phyloP scores from a whole-genome alignment of 2,888 invertebrate genomes.

The Petrolisthes cinctipes region DNA sequence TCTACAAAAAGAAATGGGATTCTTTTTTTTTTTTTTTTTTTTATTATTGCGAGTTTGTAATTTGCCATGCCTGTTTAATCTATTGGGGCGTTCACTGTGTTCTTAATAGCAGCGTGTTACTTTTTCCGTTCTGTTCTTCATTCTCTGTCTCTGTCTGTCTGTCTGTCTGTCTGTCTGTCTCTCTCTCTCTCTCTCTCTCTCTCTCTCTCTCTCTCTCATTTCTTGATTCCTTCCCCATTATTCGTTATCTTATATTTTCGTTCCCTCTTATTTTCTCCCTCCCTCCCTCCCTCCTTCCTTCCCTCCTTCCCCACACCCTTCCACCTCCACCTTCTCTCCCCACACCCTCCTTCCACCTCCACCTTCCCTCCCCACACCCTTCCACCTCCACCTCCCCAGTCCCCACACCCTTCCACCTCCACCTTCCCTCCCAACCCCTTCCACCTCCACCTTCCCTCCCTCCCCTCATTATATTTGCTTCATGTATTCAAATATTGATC shows the following conservation, averaged over 20 bases:
- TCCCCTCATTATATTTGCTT: conserved; percentile 13
- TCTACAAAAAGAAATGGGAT: too few relatives aligned
- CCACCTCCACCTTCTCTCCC: not conserved
- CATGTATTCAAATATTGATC: conserved; percentile 3
- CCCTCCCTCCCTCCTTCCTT: not conserved
- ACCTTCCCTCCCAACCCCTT: not conserved
- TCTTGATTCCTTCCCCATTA: not conserved
- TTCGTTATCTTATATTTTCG: not conserved
- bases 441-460: not conserved
- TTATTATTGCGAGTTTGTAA: too few relatives aligned
- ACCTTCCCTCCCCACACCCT: not conserved
- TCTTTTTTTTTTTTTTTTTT: too few relatives aligned
- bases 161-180: not conserved
- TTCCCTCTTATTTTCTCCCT: not conserved
- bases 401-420: not conserved
- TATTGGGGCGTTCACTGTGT: too few relatives aligned
- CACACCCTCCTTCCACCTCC: not conserved
- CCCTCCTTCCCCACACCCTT: not conserved
- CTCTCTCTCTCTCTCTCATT: not conserved
- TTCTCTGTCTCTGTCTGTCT: not conserved
- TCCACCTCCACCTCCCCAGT: not conserved
- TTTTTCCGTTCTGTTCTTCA: too few relatives aligned
- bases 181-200: not conserved
- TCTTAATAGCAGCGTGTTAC: too few relatives aligned
- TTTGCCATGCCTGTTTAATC: too few relatives aligned